These are phyloP conservation scores for Oligia latruncula DNA, from an alignment of 2,888 invertebrate species.

Conservation along the genomic window DNA sequence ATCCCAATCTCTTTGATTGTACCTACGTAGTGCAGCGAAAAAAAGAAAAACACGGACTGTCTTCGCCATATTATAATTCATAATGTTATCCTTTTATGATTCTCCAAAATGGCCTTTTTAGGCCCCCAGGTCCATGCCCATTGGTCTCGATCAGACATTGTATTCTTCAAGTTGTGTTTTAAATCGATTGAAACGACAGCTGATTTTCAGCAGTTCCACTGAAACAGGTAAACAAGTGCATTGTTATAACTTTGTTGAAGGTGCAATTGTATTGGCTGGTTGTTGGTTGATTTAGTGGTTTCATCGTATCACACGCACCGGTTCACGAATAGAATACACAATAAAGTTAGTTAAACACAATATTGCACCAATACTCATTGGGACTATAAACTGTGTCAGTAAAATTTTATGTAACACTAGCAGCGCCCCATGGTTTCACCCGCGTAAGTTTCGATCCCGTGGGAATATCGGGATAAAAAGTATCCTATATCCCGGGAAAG, in stretches of 20 bases:
- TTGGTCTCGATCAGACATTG: slow-evolving; percentile 9
- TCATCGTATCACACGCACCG: not conserved
- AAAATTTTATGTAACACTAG: slow-evolving; percentile 30
- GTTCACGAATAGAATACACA: slow-evolving; percentile 10
- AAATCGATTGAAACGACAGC: not conserved
- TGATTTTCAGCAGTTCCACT: not conserved
- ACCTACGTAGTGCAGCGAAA: too few relatives aligned
- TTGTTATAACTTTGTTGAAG: slow-evolving; percentile 19
- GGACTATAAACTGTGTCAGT: slow-evolving; percentile 4
- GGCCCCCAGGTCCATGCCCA: too few relatives aligned
- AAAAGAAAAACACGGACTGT: too few relatives aligned
- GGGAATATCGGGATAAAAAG: too few relatives aligned
- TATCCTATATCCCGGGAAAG: too few relatives aligned
- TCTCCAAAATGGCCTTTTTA: too few relatives aligned
- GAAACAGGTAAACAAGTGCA: slow-evolving; percentile 4
- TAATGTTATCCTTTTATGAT: too few relatives aligned
- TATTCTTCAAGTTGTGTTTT: not conserved
- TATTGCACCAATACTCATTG: slow-evolving; percentile 6
- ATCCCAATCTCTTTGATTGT: too few relatives aligned
- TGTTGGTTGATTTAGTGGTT: slow-evolving; percentile 3
- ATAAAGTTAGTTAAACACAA: slow-evolving; percentile 9
- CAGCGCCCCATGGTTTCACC: too few relatives aligned
- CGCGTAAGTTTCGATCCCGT: too few relatives aligned
- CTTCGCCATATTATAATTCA: too few relatives aligned
- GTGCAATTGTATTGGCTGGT: not conserved